Conservation (phyloP, 2,113 vertebrate species). For the Cranoglanis bouderius region DNA sequence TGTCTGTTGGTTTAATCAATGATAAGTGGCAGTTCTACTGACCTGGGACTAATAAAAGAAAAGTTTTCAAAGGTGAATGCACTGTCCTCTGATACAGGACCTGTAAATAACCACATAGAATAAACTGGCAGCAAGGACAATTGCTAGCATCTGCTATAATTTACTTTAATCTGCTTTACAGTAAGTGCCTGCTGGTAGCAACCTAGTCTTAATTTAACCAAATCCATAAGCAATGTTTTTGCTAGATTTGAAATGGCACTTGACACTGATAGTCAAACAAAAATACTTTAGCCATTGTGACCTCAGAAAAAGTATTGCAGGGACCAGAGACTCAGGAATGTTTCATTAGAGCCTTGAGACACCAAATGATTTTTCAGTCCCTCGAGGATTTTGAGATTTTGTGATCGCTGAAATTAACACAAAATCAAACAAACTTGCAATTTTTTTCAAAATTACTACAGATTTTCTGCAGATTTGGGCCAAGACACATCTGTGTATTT, state of each 20-base stretch:
- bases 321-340: background rate
- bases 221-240: slow-evolving; percentile 8
- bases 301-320: background rate
- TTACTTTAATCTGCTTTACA: background rate
- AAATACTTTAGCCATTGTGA: slow-evolving; percentile 14
- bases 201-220: slow-evolving; percentile 36
- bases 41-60: slow-evolving; percentile 59
- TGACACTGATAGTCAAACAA: slow-evolving; percentile 6
- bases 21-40: slow-evolving; percentile 62
- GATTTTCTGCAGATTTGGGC: too few species aligned
- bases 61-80: slow-evolving; percentile 4
- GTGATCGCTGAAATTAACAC: too few species aligned
- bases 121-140: slow-evolving; percentile 19
- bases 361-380: too few species aligned
- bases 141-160: background rate
- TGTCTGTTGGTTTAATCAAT: slow-evolving; percentile 56
- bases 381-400: too few species aligned
- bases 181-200: slow-evolving; percentile 58
- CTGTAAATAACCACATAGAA: slow-evolving; percentile 30
- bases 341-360: too few species aligned
- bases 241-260: background rate
- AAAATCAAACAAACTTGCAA: too few species aligned
- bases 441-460: too few species aligned
- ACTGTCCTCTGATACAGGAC: slow-evolving; percentile 9
- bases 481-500: too few species aligned